A percentile compares a stretch with the other conserved stretches of the same genome.
Evolutionary conservation across 1,140 invertebrate species (phyloP).

Genomic region (Drosophila aff.): DNA sequence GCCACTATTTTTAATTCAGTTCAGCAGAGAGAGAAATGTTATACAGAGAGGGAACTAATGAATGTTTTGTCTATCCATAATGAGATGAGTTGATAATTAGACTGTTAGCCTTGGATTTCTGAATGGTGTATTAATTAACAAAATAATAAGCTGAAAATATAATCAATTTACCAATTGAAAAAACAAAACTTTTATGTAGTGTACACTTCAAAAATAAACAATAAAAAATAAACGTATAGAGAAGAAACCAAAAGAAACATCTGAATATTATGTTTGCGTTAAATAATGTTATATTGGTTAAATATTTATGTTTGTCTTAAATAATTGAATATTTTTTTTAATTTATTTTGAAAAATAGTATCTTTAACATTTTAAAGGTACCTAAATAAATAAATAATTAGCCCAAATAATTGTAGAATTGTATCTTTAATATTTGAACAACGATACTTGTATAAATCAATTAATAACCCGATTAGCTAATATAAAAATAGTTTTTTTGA

Average conservation of each 20-base stretch:
- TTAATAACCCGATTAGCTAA: not conserved
- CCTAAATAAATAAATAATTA: too few relatives aligned
- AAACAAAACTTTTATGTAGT: not conserved
- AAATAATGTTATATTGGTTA: not conserved
- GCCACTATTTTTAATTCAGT: conserved; percentile 64
- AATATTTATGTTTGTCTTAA: not conserved
- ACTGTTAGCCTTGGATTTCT: conserved; percentile 6
- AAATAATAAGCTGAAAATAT: conserved; percentile 3
- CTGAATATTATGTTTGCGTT: not conserved
- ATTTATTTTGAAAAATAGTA: not conserved
- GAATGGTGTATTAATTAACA: conserved; percentile 1
- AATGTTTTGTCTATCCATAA: not conserved
- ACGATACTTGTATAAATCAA: too few relatives aligned
- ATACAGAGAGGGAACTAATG: not conserved
- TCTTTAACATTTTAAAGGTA: not conserved
- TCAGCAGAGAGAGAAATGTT: not conserved
- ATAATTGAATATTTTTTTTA: not conserved
- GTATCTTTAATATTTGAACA: not conserved
- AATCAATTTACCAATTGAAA: not conserved
- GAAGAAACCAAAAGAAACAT: not conserved
- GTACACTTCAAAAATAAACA: not conserved
- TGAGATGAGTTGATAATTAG: not conserved
- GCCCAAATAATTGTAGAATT: not conserved
- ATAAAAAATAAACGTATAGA: too few relatives aligned
- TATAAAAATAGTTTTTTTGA: not conserved